phyloP scores from a whole-genome alignment of 2,797 vertebrate species.

The Gallirallus australis region DNA sequence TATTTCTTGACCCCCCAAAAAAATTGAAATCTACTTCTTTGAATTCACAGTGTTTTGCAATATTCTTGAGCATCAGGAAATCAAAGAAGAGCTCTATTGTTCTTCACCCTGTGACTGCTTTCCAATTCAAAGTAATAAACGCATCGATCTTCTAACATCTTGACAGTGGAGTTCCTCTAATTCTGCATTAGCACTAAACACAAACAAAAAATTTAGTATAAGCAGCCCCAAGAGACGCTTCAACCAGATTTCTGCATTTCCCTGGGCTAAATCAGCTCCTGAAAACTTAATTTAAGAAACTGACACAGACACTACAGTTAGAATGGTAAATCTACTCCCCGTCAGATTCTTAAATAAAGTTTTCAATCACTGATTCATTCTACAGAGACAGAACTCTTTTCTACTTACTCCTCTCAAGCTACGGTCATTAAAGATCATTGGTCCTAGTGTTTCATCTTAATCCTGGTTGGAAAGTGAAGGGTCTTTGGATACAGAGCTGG shows the following conservation, averaged over 20 bases:
- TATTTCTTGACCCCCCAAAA: not conserved
- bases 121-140: slow-evolving; percentile 68
- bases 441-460: not conserved
- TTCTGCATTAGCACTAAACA: slow-evolving; percentile 66
- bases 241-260: slow-evolving; percentile 65
- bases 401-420: not conserved
- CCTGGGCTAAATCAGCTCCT: slow-evolving; percentile 53
- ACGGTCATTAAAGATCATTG: slow-evolving; percentile 29
- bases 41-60: not conserved
- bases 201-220: slow-evolving; percentile 65
- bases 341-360: slow-evolving; percentile 45
- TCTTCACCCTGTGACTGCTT: slow-evolving; percentile 21
- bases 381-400: slow-evolving; percentile 11
- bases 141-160: slow-evolving; percentile 66
- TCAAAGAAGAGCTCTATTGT: slow-evolving; percentile 34
- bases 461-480: not conserved
- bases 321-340: slow-evolving; percentile 46
- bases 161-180: slow-evolving; percentile 59
- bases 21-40: not conserved
- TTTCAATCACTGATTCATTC: slow-evolving; percentile 36
- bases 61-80: slow-evolving; percentile 35
- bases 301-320: slow-evolving; percentile 20
- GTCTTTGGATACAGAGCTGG: not conserved
- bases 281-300: slow-evolving; percentile 69
- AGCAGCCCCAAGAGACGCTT: slow-evolving; percentile 29